phyloP scores from a whole-genome alignment of 2,113 vertebrate genomes.

The Microtus pennsylvanicus region DNA sequence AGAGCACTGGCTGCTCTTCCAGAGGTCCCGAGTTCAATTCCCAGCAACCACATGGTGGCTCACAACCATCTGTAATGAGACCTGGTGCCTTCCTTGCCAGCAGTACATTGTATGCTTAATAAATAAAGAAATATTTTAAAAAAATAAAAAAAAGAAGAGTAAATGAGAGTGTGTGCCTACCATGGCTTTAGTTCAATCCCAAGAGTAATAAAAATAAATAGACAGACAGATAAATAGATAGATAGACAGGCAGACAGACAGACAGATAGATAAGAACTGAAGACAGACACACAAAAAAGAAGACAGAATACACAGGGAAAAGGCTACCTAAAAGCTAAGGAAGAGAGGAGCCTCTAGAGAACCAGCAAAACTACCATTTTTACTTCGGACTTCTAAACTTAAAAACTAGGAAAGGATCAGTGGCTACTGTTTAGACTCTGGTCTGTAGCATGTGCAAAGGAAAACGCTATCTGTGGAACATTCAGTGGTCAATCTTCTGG shows the following conservation, averaged over 20 bases:
- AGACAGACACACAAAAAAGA: background rate
- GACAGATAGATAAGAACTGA: background rate
- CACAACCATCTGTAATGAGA: too few relatives aligned
- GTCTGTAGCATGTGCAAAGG: background rate
- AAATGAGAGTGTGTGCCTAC: background rate
- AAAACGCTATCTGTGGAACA: background rate
- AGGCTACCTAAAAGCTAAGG: background rate
- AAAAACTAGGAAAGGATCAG: background rate
- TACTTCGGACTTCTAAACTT: background rate
- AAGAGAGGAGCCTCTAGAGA: background rate
- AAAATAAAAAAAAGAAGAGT: too few relatives aligned
- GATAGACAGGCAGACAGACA: background rate
- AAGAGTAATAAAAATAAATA: background rate
- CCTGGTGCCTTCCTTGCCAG: too few relatives aligned
- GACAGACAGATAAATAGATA: background rate
- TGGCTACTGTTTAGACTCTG: background rate
- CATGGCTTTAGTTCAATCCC: background rate
- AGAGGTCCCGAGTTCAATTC: too few relatives aligned
- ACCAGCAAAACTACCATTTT: background rate
- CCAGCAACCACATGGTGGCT: too few relatives aligned
- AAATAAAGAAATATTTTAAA: too few relatives aligned
- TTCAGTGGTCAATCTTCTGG: background rate
- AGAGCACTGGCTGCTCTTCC: too few relatives aligned
- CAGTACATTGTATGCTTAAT: too few relatives aligned
- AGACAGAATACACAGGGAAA: background rate